Percentiles rank a stretch among this genome's conserved stretches.
Conservation (phyloP, 37 sponge, comb jelly and placozoan species). For the Ephydatia muelleri region DNA sequence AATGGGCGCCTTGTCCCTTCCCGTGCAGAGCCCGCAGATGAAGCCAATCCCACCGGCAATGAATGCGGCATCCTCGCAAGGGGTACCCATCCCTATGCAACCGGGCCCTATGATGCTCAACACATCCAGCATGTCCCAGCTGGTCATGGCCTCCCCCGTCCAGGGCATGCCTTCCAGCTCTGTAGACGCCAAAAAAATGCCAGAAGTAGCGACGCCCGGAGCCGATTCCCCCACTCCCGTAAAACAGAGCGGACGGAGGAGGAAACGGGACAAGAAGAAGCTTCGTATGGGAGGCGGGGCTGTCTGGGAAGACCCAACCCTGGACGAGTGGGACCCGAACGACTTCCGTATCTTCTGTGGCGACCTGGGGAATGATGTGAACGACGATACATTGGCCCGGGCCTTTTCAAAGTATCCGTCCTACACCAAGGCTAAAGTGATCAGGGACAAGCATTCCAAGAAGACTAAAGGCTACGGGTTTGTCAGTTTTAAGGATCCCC, state of each 20-base stretch:
- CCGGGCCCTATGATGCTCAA: neutral
- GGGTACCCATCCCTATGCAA: neutral
- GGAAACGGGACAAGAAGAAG: constrained; percentile 64
- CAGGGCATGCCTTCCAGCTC: neutral
- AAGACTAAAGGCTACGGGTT: constrained; percentile 98
- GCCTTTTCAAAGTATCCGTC: constrained; percentile 88
- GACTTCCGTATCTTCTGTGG: constrained; percentile 95
- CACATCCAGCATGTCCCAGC: neutral
- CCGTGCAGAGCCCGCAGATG: neutral
- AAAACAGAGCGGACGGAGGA: constrained; percentile 18
- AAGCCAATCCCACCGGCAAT: neutral
- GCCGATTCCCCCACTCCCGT: constrained; percentile 2
- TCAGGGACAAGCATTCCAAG: constrained; percentile 89
- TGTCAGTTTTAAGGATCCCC: constrained; percentile 93
- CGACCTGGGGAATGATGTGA: constrained; percentile 96
- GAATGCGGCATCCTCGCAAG: neutral
- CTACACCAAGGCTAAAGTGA: constrained; percentile 87
- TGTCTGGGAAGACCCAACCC: constrained; percentile 88
- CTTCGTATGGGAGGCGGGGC: constrained; percentile 85
- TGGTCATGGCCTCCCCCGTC: neutral
- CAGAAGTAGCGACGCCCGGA: neutral
- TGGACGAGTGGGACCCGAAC: constrained; percentile 93
- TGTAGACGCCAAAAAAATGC: neutral
- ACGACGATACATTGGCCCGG: constrained; percentile 86
- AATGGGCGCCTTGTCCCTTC: neutral